Base-by-base conservation (phyloP, 1,140 invertebrate species). In the Solen grandis region DNA sequence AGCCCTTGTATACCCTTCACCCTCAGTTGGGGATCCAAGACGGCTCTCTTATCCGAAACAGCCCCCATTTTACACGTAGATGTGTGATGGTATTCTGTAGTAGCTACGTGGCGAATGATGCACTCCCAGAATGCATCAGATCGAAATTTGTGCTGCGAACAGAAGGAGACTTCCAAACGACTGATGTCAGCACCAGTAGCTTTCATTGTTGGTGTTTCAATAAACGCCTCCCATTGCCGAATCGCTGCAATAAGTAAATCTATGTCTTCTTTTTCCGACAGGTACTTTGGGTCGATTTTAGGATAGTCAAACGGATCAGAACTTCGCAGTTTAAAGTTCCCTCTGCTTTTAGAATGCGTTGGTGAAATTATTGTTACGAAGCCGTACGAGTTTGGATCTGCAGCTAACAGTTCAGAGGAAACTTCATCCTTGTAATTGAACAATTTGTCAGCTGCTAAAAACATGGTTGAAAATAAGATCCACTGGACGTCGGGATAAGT, bases 31-130 rank as follows among this genome's bases (percentile, higher is more conserved):
- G 96, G 95, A 92, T 98, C 97, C 0, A 98, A 97, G 0, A 98
- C 97, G 0, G 97, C 96, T 14, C 95, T 94, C 10, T 94, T 93
- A 89, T 98, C 97, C 94, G 95, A 95, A 65, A 94, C 94, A 0
- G 96, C 96, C 0, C 97, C 97, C 97, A 99, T 99, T 89, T 97
- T 98, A 65, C 96, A 96, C 0, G 97, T 97, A 0, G 97, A 96
- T 0, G 96, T 95, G 0, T 96, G 96, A 93, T 98, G 97, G 88
- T 97, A 97, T 62, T 95, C 94, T 0, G 96, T 97, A 16, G 86
- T 66, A 13, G 88, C 86, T 5, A 85, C 85, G 25, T 88, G 85
- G 16, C 88, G 84, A 8, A 89, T 84, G 31, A 85, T 82, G 81
- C 92, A 93, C 4, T 83, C 79, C 82, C 90, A 87, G 66, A 90